phyloP scores from a whole-genome alignment of 2,888 invertebrate species.

The Resseliella maxima region DNA sequence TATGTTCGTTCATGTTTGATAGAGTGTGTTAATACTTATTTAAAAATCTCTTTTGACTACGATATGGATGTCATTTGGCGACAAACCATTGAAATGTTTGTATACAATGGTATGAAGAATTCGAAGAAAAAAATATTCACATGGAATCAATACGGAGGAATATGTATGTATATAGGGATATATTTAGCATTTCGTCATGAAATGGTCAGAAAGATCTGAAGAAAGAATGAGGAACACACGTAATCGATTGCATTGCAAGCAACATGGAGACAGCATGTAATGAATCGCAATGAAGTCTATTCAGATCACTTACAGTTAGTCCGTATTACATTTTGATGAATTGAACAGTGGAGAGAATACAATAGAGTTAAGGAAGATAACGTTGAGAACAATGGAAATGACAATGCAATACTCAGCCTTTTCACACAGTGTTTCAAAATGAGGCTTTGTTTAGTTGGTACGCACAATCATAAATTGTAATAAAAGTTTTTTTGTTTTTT shows the following conservation, averaged over 20 bases:
- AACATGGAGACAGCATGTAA: background rate
- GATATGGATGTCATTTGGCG: background rate
- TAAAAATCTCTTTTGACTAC: background rate
- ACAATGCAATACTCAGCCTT: background rate
- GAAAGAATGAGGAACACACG: background rate
- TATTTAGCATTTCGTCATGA: background rate
- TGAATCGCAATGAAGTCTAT: slow-evolving; percentile 7
- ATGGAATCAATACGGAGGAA: background rate
- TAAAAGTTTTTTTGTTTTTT: background rate
- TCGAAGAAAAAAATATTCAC: background rate
- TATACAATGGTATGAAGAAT: background rate
- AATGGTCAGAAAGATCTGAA: background rate
- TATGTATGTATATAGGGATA: background rate
- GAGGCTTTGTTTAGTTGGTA: background rate
- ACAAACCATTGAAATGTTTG: background rate
- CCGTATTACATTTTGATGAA: background rate
- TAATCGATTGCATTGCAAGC: background rate
- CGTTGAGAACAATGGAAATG: background rate
- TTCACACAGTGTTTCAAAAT: background rate
- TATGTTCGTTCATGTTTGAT: background rate
- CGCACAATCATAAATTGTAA: background rate
- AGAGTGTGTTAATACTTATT: background rate
- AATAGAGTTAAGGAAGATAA: background rate
- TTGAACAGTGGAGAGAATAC: background rate
- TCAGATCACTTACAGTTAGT: slow-evolving; percentile 34